Evolutionary conservation across 2,113 vertebrate genomes (phyloP).

Genomic region (Erinaceus europaeus): DNA sequence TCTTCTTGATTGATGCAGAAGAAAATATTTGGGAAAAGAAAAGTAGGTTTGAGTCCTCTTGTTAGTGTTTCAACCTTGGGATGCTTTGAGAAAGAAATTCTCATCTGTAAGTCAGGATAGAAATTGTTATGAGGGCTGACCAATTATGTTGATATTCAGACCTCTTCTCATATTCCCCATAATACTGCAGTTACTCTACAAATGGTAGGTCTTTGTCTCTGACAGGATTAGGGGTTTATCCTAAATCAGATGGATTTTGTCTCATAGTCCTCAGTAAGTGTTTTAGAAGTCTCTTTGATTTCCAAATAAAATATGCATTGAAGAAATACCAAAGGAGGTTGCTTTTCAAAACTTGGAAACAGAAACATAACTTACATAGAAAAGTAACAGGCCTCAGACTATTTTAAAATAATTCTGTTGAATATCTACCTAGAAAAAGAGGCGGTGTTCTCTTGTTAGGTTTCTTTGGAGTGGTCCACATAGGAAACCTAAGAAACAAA

Average conservation of each 20-base stretch:
- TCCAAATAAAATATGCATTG: slow-evolving; percentile 3
- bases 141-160: not conserved
- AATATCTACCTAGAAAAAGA: slow-evolving; percentile 11
- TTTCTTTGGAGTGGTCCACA: not conserved
- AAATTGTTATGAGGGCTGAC: not conserved
- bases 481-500: slow-evolving; percentile 50
- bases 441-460: not conserved
- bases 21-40: not conserved
- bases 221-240: not conserved
- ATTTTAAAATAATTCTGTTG: slow-evolving; percentile 15
- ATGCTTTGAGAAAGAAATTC: slow-evolving; percentile 3
- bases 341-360: slow-evolving; percentile 8
- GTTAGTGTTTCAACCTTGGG: not conserved
- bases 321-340: slow-evolving; percentile 27
- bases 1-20: not conserved
- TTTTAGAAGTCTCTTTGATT: not conserved
- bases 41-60: not conserved
- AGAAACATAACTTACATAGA: not conserved
- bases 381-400: not conserved
- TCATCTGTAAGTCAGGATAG: not conserved
- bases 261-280: not conserved
- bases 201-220: not conserved
- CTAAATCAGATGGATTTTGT: not conserved
- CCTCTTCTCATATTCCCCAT: not conserved
- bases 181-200: not conserved